Percentiles rank a stretch among this genome's conserved stretches.
phyloP scores from a whole-genome alignment of 2,797 vertebrate genomes.

The Propithecus perrieri region DNA sequence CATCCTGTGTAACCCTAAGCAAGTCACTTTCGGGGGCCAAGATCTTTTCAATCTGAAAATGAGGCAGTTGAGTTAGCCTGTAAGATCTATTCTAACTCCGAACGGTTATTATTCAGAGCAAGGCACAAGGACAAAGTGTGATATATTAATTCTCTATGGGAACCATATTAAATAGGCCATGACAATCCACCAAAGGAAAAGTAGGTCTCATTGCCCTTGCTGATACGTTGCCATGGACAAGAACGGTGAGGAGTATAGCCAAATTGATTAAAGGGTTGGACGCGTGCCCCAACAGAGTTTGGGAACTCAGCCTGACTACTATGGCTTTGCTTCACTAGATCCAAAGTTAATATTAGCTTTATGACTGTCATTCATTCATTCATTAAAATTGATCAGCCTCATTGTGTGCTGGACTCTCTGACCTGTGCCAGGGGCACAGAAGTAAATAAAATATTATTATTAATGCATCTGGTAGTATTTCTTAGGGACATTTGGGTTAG shows the following conservation, averaged over 20 bases:
- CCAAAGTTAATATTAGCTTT: neutral
- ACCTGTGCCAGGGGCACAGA: neutral
- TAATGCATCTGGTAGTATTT: neutral
- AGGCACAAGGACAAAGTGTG: neutral
- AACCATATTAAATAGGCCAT: neutral
- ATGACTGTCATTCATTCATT: neutral
- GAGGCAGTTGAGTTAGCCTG: constrained; percentile 4
- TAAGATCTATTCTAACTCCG: neutral
- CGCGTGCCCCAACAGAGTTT: too few species aligned
- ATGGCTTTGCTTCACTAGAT: neutral
- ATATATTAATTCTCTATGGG: neutral
- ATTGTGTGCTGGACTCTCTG: neutral
- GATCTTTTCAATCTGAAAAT: constrained; percentile 35
- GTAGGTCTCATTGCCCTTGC: neutral
- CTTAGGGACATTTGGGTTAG: neutral
- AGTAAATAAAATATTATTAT: neutral
- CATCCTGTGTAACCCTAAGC: neutral
- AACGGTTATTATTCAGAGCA: constrained; percentile 34
- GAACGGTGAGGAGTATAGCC: neutral
- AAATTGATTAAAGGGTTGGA: neutral
- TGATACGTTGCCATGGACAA: neutral
- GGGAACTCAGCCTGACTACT: neutral
- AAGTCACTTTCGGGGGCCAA: neutral
- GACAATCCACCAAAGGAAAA: neutral
- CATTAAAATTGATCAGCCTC: neutral